Evolutionary conservation across 2,797 vertebrate species (phyloP).

Genomic region (Hemitrygon akajei): DNA sequence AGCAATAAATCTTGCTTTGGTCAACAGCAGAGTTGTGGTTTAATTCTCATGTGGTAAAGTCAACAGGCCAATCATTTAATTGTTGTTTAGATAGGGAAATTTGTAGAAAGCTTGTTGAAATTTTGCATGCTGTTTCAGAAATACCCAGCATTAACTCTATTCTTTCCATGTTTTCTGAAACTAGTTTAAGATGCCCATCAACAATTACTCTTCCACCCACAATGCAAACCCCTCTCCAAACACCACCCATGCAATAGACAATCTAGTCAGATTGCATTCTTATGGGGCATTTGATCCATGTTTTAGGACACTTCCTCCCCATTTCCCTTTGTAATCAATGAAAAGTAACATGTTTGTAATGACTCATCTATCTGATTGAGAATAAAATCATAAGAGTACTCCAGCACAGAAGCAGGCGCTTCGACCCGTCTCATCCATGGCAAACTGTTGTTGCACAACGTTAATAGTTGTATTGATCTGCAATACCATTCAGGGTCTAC

Average conservation of each 20-base stretch:
- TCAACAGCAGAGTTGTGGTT: not conserved
- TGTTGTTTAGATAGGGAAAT: not conserved
- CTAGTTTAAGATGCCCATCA: not conserved
- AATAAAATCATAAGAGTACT: not conserved
- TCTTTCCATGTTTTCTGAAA: not conserved
- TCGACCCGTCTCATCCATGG: no score
- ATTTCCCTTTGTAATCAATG: not conserved
- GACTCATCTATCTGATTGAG: not conserved
- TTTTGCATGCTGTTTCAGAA: not conserved
- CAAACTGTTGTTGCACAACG: no score
- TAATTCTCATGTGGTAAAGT: not conserved
- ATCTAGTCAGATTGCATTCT: not conserved
- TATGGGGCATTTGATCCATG: not conserved
- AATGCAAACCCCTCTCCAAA: no score
- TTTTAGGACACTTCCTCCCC: not conserved
- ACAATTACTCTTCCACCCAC: no score
- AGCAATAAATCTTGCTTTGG: slow-evolving; percentile 79
- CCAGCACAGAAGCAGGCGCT: no score
- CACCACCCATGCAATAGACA: not conserved
- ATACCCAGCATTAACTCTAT: not conserved
- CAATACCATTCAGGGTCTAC: not conserved
- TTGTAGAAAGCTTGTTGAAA: not conserved
- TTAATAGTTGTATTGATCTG: not conserved
- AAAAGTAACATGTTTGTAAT: not conserved
- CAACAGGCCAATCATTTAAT: not conserved